Evolutionary conservation across 2,113 vertebrate species (phyloP).

Genomic region (Hirundichthys speculiger): DNA sequence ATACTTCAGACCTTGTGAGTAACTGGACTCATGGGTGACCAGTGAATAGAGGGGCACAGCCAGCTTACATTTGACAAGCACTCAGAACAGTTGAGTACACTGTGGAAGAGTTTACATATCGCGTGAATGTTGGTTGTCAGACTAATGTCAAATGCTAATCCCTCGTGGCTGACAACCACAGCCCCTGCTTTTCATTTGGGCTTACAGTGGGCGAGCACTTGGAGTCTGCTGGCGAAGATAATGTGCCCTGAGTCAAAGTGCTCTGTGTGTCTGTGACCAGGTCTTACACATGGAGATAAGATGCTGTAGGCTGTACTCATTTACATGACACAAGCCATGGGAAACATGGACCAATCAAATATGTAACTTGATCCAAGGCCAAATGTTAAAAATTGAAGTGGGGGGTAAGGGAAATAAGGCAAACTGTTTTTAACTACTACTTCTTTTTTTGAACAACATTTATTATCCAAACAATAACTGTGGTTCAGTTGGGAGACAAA

Average conservation of each 20-base stretch:
- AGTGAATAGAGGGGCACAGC: conserved; percentile 35
- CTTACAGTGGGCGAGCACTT: conserved; percentile 56
- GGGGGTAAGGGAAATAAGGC: conserved; percentile 25
- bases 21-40: conserved; percentile 65
- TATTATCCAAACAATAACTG: conserved; percentile 45
- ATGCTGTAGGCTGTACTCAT: conserved; percentile 56
- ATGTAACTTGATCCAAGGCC: conserved; percentile 57
- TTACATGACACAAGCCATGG: conserved; percentile 67
- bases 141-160: conserved; percentile 77
- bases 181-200: conserved; percentile 62
- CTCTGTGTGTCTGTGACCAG: conserved; percentile 52
- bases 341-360: conserved; percentile 64
- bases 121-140: conserved; percentile 54
- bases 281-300: conserved; percentile 75
- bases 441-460: conserved; percentile 39
- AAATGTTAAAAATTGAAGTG: conserved; percentile 21
- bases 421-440: conserved; percentile 30
- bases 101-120: conserved; percentile 31
- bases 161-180: conserved; percentile 57
- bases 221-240: conserved; percentile 78
- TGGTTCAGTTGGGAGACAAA: conserved; percentile 27
- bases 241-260: conserved; percentile 62
- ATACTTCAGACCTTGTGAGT: conserved; percentile 53
- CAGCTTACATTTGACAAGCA: conserved; percentile 32
- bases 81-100: conserved; percentile 41